Base-by-base conservation (phyloP, 2,888 invertebrate genomes). In the Tinea trinotella region DNA sequence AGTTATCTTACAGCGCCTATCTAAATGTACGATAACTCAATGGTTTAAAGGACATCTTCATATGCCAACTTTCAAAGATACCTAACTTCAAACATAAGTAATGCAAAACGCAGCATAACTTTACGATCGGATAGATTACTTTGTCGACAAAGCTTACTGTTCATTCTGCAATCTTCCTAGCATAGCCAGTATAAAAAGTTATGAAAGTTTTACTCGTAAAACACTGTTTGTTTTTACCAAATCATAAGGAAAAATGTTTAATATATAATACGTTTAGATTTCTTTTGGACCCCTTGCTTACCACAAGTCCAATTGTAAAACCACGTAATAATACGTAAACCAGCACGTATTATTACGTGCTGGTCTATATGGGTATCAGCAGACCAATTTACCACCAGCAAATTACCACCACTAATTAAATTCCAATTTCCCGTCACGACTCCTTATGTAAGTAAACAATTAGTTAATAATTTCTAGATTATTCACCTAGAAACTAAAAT, bases 1-100 rank as follows among this genome's bases (percentile, higher is more conserved):
- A 82, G 74, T 83, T 81, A 77, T 81, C 76, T 77, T 75, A 19
- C 48, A 48, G 6, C n/a, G 40, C 40, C 40, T 15, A 40, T 13
- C 40, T 3, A 40, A 40, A 35, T 35, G 3, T 35, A 35, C 35
- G 35, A 35, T 2, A 13, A n/a, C 12, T 13, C 13, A 13, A 40
- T 40, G 40, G 40, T 40, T 24, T 40, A 40, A 40, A 40, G 5
- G 40, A 40, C 40, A 13, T 13, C 40, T 10, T 30, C 2, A 10
- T 13, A 40, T 18, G 35, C 17, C 5, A 55, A 18, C 44, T 24
- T 15, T 18, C 15, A 54, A 54, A 54, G 49, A 40, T 40, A 20
- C 40, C 35, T 40, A 20, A 52, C 24, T 36, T 22, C 22, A 36
- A 54, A 54, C 40, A 17, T n/a, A 35, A 34, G 30, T 19, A 20